Evolutionary conservation across 2,113 vertebrate genomes (phyloP), one percentile per base, ranked within the genome.

Genomic region (Mustela lutreola): DNA sequence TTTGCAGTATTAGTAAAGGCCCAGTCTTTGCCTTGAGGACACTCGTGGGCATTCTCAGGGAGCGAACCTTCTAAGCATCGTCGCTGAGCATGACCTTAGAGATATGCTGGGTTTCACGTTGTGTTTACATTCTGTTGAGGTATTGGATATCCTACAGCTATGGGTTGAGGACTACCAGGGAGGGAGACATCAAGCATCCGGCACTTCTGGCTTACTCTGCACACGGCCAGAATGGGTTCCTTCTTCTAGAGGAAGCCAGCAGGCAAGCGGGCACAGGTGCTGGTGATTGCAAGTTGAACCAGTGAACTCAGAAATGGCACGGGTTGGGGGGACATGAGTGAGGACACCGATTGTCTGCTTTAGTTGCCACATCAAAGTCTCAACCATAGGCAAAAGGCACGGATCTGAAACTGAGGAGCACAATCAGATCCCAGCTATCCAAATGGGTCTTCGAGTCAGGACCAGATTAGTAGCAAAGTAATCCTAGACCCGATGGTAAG

Each of bases 21-120:
- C 67, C 26, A 26, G 1, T 12, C 31, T 85, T 81, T 94, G 33
- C 53, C 45, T 94, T 97, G 33, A 63, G 56, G 79, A 91, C 48
- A 73, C 6, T 73, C 26, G 0, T 28, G 33, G 45, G 14, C 36
- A 79, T 45, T 48, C 48, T 62, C 48, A 63, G 31, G 4, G 26
- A 79, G 39, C 0, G 26, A 71, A 10, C 2, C 28, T n/a, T 76
- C 22, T 70, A 56, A 78, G 9, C 6, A 18, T n/a, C 18, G 31
- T 26, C 31, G 63, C 70, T 95, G 39, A 70, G 45, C 33, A 7
- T 60, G 45, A 42, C 22, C 36, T 85, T 87, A 71, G 24, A 42
- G 11, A 56, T 10, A 1, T 9, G 15, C 26, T 45, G 15, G 7
- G n/a, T 62, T n/a, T 84, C 79, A 36, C 9, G 2, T 14, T 39